phyloP scores from a whole-genome alignment of 2,888 invertebrate genomes.

The Cyclophora albipunctata region DNA sequence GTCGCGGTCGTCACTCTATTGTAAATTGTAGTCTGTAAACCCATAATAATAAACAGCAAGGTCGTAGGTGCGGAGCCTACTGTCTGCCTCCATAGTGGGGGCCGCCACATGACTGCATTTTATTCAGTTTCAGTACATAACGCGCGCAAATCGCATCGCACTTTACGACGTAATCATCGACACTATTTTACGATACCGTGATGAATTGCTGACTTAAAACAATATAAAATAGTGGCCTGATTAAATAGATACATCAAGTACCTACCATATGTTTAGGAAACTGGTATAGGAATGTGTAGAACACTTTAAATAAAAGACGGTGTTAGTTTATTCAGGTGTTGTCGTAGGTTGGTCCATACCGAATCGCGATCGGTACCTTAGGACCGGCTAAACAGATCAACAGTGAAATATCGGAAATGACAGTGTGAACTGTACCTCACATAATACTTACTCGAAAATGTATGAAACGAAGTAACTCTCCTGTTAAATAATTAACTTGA shows the following conservation, averaged over 20 bases:
- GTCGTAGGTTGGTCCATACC: conserved; percentile 23
- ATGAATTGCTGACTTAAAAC: not conserved
- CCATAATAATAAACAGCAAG: conserved; percentile 72
- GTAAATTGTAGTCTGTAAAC: conserved; percentile 69
- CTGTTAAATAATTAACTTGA: too few relatives aligned
- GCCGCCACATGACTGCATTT: conserved; percentile 48
- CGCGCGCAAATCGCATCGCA: conserved; percentile 6
- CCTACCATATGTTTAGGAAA: too few relatives aligned
- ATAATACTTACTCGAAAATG: too few relatives aligned
- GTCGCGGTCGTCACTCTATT: conserved; percentile 64
- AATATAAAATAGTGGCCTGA: conserved; percentile 1
- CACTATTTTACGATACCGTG: not conserved
- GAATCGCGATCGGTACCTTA: conserved; percentile 34
- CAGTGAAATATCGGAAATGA: too few relatives aligned
- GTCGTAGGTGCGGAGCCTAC: conserved; percentile 40
- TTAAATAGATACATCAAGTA: too few relatives aligned
- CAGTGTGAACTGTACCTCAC: too few relatives aligned
- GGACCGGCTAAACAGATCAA: conserved; percentile 1
- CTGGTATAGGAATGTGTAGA: not conserved
- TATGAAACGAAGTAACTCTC: too few relatives aligned
- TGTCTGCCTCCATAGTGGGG: conserved; percentile 45
- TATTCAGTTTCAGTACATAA: conserved; percentile 45
- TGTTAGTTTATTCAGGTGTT: conserved; percentile 49
- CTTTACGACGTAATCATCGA: not conserved
- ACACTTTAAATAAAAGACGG: conserved; percentile 18